These are phyloP conservation scores for Aegithalos caudatus DNA, from an alignment of 2,113 vertebrate genomes.

Conservation along the genomic window DNA sequence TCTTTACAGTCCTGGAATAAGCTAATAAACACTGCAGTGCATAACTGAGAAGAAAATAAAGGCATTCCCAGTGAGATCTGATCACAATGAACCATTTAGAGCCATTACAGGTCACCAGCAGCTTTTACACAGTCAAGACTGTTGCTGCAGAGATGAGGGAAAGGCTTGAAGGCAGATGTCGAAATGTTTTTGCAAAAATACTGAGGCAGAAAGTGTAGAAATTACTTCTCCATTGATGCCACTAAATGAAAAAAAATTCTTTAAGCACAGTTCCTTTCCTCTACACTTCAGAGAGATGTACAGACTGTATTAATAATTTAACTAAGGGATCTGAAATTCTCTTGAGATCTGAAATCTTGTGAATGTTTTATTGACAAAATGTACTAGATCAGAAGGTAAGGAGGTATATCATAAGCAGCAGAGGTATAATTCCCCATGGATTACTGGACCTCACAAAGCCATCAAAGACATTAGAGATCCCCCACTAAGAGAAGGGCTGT, in stretches of 20 bases:
- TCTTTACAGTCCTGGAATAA: background rate
- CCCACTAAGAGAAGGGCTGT: background rate
- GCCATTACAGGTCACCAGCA: background rate
- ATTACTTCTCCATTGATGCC: background rate
- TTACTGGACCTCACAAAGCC: background rate
- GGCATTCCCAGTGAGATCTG: background rate
- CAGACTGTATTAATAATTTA: background rate
- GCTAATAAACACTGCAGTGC: background rate
- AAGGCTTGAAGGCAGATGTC: background rate
- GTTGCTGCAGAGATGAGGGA: background rate
- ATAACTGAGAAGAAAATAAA: background rate
- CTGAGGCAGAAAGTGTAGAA: background rate
- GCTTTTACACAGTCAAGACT: background rate
- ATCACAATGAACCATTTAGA: background rate
- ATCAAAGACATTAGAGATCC: background rate
- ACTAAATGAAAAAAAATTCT: background rate
- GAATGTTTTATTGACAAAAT: background rate
- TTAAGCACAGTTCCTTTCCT: rapidly evolving
- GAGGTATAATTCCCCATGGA: background rate
- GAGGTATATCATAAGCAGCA: background rate
- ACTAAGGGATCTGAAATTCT: background rate
- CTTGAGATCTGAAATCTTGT: background rate
- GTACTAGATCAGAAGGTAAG: background rate
- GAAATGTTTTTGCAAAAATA: background rate
- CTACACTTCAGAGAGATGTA: background rate